A percentile compares a stretch with the other conserved stretches of the same genome.
phyloP scores from a whole-genome alignment of 2,888 invertebrate genomes.

The Pandemis corylana region DNA sequence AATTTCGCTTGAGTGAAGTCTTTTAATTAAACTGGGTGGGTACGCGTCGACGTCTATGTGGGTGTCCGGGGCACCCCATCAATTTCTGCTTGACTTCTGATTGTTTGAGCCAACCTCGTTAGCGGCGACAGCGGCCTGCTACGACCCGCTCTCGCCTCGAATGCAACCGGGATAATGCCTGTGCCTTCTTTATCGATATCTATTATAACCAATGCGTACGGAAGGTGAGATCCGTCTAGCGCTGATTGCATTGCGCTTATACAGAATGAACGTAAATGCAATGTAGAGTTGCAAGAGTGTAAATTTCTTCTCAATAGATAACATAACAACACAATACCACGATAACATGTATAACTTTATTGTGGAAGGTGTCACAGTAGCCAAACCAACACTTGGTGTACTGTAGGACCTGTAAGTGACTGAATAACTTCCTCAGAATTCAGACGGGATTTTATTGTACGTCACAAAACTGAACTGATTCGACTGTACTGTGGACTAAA shows the following conservation, averaged over 20 bases:
- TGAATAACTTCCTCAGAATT: no score
- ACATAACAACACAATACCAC: no score
- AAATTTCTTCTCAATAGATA: no score
- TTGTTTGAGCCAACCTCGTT: slow-evolving; percentile 74
- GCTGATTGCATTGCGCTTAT: slow-evolving; percentile 9
- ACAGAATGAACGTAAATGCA: no score
- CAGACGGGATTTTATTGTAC: no score
- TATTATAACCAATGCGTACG: slow-evolving; percentile 22
- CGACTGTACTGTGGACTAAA: no score
- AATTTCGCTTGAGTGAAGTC: slow-evolving; percentile 78
- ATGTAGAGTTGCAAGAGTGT: no score
- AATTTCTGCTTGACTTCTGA: slow-evolving; percentile 76
- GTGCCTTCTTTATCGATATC: slow-evolving; percentile 33
- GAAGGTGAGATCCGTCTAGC: slow-evolving; percentile 14
- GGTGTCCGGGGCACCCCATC: slow-evolving; percentile 65
- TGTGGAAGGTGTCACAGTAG: no score
- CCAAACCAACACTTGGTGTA: no score
- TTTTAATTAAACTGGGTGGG: slow-evolving; percentile 77
- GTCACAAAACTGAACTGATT: no score
- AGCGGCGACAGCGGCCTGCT: slow-evolving; percentile 49
- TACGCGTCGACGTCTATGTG: slow-evolving; percentile 56
- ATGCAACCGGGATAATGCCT: slow-evolving; percentile 24
- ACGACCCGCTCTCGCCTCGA: slow-evolving; percentile 11
- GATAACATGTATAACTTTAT: no score
- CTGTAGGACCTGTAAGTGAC: no score